Conservation (phyloP, 2,888 invertebrate genomes). For the Mesopsocus fuscifrons region DNA sequence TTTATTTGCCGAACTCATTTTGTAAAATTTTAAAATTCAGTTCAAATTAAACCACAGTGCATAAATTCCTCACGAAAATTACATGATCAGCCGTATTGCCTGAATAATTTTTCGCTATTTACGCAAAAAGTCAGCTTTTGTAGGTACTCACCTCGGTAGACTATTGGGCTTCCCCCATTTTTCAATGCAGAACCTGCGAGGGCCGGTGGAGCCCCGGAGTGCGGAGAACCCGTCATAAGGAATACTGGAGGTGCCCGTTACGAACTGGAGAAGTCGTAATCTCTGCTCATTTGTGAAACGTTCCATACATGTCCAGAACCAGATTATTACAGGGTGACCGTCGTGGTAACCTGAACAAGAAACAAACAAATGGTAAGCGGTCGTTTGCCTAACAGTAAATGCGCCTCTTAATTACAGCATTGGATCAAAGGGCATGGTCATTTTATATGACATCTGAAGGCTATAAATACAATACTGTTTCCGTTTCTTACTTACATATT, state of each 20-base stretch:
- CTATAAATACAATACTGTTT: slow-evolving; percentile 1
- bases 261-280: slow-evolving; percentile 81
- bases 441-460: neutral
- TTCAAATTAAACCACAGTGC: slow-evolving; percentile 2
- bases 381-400: no score
- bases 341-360: slow-evolving; percentile 77
- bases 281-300: slow-evolving; percentile 88
- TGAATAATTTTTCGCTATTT: no score
- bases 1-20: slow-evolving; percentile 6
- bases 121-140: neutral
- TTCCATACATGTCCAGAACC: slow-evolving; percentile 97
- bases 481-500: no score
- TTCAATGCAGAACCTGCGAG: slow-evolving; percentile 89
- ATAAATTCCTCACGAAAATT: no score
- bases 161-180: slow-evolving; percentile 93
- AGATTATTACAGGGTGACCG: slow-evolving; percentile 80
- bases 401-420: no score
- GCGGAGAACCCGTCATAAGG: slow-evolving; percentile 96
- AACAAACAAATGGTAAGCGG: no score
- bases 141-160: slow-evolving; percentile 46
- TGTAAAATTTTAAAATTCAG: neutral
- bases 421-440: no score
- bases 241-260: slow-evolving; percentile 93
- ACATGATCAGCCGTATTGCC: no score
- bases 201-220: slow-evolving; percentile 85